phyloP scores from a whole-genome alignment of 2,888 invertebrate species.

The Thecocarcelia acutangulata region DNA sequence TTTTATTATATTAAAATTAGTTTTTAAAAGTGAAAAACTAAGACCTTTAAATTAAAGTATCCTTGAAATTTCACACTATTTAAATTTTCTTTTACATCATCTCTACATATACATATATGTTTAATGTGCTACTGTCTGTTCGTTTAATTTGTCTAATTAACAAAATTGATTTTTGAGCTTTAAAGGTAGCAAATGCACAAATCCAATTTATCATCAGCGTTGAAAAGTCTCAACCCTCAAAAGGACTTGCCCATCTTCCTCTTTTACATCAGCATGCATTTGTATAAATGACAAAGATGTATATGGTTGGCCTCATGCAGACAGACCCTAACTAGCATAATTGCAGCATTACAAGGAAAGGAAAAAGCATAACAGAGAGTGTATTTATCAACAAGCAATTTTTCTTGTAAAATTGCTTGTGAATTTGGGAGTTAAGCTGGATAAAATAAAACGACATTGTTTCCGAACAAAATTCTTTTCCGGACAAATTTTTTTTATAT shows the following conservation, averaged over 20 bases:
- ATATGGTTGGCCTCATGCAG: too few species aligned
- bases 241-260: neutral
- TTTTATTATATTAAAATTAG: too few species aligned
- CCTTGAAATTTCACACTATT: slow-evolving; percentile 16
- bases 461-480: too few species aligned
- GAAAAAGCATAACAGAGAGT: too few species aligned
- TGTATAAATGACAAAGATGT: neutral
- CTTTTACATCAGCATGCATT: neutral
- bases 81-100: neutral
- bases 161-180: slow-evolving; percentile 59
- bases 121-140: slow-evolving; percentile 19
- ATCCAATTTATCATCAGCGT: slow-evolving; percentile 48
- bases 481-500: too few species aligned
- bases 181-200: slow-evolving; percentile 41
- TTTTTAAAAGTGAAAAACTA: too few species aligned
- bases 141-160: slow-evolving; percentile 61
- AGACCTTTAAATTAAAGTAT: neutral
- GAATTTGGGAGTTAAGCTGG: too few species aligned
- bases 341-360: too few species aligned
- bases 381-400: too few species aligned
- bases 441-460: too few species aligned
- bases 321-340: too few species aligned
- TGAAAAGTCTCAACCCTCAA: slow-evolving; percentile 3
- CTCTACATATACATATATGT: neutral
- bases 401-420: too few species aligned